These are phyloP conservation scores for Capreolus pygargus DNA, from an alignment of 2,113 vertebrate species.

Conservation along the genomic window DNA sequence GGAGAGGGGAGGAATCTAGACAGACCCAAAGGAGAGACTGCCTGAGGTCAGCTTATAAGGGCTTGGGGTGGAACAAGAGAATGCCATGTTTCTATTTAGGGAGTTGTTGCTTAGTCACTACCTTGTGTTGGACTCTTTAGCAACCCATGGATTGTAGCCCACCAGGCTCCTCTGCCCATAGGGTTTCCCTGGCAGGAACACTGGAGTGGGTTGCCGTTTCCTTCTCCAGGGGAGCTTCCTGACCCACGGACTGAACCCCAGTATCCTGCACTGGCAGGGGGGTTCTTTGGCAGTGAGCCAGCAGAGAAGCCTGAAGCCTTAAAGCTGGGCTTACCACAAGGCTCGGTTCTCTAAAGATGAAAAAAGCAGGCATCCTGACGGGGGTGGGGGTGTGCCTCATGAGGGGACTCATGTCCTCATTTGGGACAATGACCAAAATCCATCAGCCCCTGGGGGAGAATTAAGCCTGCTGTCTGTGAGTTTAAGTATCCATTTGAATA, in stretches of 20 bases:
- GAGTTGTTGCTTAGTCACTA: background rate
- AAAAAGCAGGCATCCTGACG: background rate
- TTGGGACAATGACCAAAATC: background rate
- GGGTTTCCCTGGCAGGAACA: background rate
- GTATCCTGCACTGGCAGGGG: background rate
- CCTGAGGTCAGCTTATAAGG: background rate
- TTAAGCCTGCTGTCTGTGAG: slow-evolving; percentile 22
- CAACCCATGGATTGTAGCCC: background rate
- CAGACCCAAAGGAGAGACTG: background rate
- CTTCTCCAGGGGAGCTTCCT: background rate
- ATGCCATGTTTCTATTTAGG: background rate
- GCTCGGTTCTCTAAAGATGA: background rate
- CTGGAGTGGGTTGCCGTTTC: background rate
- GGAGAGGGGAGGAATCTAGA: background rate
- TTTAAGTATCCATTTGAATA: slow-evolving; percentile 51
- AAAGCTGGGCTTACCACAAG: background rate
- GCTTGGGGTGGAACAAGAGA: no score
- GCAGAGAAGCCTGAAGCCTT: background rate
- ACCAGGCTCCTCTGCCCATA: background rate
- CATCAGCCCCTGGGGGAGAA: slow-evolving; percentile 17
- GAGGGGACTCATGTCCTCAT: no score
- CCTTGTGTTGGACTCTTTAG: background rate
- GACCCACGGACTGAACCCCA: background rate
- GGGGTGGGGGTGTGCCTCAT: background rate
- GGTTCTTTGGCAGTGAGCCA: background rate